phyloP scores from a whole-genome alignment of 2,888 invertebrate species.

The Trichopria drosophilae region DNA sequence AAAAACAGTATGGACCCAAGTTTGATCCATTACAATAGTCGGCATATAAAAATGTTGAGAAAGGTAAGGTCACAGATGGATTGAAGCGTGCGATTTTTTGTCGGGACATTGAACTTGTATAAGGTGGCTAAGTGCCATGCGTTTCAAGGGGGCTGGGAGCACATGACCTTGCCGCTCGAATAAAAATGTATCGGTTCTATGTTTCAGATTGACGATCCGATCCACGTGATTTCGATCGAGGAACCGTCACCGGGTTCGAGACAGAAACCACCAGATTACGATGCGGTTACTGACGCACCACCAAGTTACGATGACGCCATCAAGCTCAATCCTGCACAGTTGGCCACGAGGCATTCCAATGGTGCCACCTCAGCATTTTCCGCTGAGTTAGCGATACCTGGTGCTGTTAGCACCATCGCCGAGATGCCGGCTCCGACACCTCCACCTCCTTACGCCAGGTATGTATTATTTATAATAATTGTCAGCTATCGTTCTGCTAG shows the following conservation, averaged over 20 bases:
- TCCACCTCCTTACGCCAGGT: slow-evolving; percentile 56
- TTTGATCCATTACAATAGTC: no score
- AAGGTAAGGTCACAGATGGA: no score
- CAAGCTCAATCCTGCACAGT: slow-evolving; percentile 67
- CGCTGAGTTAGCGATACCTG: slow-evolving; percentile 30
- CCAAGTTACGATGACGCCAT: slow-evolving; percentile 76
- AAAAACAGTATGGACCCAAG: no score
- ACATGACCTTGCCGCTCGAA: no score
- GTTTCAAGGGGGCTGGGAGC: no score
- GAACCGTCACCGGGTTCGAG: slow-evolving; percentile 62
- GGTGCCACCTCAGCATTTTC: slow-evolving; percentile 9
- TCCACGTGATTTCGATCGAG: slow-evolving; percentile 69
- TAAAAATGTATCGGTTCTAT: slow-evolving; percentile 12
- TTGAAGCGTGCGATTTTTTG: no score
- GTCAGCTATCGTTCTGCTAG: not conserved
- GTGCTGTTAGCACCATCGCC: slow-evolving; percentile 40
- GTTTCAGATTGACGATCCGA: slow-evolving; percentile 68
- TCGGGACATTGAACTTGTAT: no score
- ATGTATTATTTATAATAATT: slow-evolving; percentile 21
- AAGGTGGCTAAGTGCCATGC: no score
- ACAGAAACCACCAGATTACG: slow-evolving; percentile 75
- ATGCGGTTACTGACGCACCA: slow-evolving; percentile 70
- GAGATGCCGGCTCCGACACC: slow-evolving; percentile 45
- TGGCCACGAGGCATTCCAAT: slow-evolving; percentile 45
- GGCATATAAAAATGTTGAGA: no score